Percentiles rank a stretch among this genome's conserved stretches.
These are phyloP conservation scores for Watsonalla binaria DNA, from an alignment of 2,888 invertebrate species.

Conservation along the genomic window DNA sequence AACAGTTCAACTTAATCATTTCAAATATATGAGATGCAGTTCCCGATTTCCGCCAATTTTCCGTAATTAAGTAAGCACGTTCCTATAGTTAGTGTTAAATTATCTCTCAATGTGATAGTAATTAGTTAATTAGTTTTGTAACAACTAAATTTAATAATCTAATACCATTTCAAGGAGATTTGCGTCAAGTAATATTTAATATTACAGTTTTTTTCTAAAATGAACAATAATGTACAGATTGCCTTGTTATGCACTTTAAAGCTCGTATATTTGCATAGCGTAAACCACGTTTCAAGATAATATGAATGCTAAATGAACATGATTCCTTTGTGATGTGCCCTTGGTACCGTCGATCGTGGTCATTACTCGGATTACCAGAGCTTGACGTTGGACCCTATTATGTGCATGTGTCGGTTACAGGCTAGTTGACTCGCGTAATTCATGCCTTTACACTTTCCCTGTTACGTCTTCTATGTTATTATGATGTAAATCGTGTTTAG, in stretches of 20 bases:
- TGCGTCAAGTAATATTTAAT: too few species aligned
- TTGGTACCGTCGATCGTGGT: slow-evolving; percentile 38
- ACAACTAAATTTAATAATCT: too few species aligned
- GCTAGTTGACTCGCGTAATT: neutral
- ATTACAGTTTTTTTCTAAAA: too few species aligned
- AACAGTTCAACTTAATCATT: too few species aligned
- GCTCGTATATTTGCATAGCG: neutral
- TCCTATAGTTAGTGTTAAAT: too few species aligned
- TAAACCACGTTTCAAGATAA: slow-evolving; percentile 11
- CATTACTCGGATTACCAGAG: slow-evolving; percentile 39
- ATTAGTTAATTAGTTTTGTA: too few species aligned
- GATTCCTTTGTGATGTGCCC: slow-evolving; percentile 39
- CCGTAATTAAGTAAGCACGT: too few species aligned
- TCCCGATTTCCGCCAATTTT: too few species aligned
- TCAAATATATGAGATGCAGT: too few species aligned
- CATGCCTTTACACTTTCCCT: neutral
- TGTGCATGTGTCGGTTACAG: slow-evolving; percentile 4
- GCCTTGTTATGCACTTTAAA: neutral
- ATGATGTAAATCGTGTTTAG: neutral
- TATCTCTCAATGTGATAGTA: too few species aligned
- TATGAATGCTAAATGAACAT: slow-evolving; percentile 24
- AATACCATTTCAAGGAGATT: too few species aligned
- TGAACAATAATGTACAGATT: neutral
- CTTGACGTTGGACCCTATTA: slow-evolving; percentile 23
- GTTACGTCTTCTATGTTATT: neutral